These are phyloP conservation scores for Liasis olivaceus DNA, from an alignment of 2,797 vertebrate genomes.

Conservation along the genomic window DNA sequence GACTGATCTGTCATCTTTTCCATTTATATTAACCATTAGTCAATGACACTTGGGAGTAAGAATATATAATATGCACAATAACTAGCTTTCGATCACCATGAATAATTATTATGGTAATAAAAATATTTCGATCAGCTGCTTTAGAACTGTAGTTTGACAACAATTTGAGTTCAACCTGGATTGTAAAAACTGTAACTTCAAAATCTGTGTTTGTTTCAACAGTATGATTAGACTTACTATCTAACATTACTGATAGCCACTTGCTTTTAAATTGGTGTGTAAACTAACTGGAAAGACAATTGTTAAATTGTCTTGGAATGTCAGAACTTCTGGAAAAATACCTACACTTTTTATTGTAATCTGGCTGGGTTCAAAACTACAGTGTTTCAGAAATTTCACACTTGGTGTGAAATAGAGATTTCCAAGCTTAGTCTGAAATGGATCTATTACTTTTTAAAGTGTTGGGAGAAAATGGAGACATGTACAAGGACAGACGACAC, in stretches of 20 bases:
- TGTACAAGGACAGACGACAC: background rate
- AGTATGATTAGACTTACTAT: background rate
- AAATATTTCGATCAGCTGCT: constrained; percentile 33
- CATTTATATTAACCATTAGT: background rate
- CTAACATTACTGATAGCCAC: constrained; percentile 1
- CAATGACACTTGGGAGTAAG: background rate
- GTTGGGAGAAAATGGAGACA: background rate
- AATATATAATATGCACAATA: constrained; percentile 11
- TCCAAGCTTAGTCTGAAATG: background rate
- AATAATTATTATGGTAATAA: constrained; percentile 14
- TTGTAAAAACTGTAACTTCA: background rate
- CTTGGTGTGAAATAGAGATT: background rate
- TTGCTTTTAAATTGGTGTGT: background rate
- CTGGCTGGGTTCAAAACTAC: background rate
- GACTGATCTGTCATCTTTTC: background rate
- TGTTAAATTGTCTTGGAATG: constrained; percentile 6
- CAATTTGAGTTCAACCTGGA: background rate
- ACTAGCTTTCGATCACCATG: constrained; percentile 2
- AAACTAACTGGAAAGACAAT: constrained; percentile 12
- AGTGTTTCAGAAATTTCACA: background rate
- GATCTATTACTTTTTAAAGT: background rate
- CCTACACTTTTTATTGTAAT: background rate
- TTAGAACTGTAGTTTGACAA: background rate
- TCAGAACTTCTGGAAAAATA: background rate
- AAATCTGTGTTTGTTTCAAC: background rate